Evolutionary conservation across 2,113 vertebrate genomes (phyloP).

Genomic region (Scomber colias): DNA sequence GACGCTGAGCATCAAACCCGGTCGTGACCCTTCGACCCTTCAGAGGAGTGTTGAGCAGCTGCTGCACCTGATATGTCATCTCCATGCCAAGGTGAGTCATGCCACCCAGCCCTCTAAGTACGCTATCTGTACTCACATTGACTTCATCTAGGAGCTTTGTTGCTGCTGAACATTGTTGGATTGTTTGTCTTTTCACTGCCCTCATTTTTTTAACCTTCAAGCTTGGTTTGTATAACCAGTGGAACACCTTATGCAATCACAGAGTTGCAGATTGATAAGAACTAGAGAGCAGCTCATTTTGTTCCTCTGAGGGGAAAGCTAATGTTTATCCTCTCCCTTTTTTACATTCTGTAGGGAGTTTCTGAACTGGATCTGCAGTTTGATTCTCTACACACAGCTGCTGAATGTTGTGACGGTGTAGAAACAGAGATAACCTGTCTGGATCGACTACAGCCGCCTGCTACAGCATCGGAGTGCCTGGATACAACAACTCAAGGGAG

Average conservation of each 20-base stretch:
- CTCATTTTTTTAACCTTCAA: constrained; percentile 68
- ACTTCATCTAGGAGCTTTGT: constrained; percentile 35
- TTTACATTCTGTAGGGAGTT: constrained; percentile 70
- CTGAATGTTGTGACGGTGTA: constrained; percentile 69
- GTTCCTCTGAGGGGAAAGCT: constrained; percentile 34
- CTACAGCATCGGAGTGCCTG: constrained; percentile 34
- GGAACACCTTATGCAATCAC: constrained; percentile 76
- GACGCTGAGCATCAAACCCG: constrained; percentile 81
- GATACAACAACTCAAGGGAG: constrained; percentile 47
- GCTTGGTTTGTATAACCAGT: constrained; percentile 67
- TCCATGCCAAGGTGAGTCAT: constrained; percentile 77
- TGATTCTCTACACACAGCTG: constrained; percentile 72
- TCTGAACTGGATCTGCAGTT: constrained; percentile 74
- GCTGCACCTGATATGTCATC: constrained; percentile 71
- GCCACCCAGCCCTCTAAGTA: constrained; percentile 27
- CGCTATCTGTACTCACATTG: constrained; percentile 12
- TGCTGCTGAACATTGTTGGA: constrained; percentile 41
- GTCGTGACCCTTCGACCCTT: constrained; percentile 71
- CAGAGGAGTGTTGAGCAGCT: constrained; percentile 84
- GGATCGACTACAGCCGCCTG: constrained; percentile 48
- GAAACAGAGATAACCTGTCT: constrained; percentile 61
- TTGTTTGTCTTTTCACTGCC: constrained; percentile 73
- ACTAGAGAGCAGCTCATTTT: constrained; percentile 25
- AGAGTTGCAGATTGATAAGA: constrained; percentile 70
- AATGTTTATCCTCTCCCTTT: constrained; percentile 52